Conservation (phyloP, 2,113 vertebrate genomes). For the Potamarius usumacintae region DNA sequence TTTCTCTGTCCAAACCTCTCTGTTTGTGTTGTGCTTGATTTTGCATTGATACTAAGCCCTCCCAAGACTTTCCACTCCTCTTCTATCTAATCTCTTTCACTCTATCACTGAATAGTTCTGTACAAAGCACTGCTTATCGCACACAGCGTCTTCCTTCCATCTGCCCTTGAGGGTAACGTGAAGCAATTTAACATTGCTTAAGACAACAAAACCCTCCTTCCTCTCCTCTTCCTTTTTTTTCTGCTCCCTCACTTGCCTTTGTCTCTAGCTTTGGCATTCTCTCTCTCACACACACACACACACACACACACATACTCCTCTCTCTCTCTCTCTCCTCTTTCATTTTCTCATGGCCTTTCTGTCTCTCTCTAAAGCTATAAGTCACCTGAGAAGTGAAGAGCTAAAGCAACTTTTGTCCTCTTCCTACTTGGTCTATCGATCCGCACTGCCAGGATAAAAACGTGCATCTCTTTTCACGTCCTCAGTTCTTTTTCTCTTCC, state of each 20-base stretch:
- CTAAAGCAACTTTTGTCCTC: slow-evolving; percentile 50
- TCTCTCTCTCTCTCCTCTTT: neutral
- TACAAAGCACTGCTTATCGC: slow-evolving; percentile 36
- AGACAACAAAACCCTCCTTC: slow-evolving; percentile 7
- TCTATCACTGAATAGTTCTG: slow-evolving; percentile 3
- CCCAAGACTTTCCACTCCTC: slow-evolving; percentile 14
- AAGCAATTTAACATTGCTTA: slow-evolving; percentile 47
- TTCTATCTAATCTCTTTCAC: slow-evolving; percentile 21
- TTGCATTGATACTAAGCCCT: slow-evolving; percentile 14
- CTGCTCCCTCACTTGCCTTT: slow-evolving; percentile 3
- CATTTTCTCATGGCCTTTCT: neutral
- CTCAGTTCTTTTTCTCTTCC: slow-evolving; percentile 9
- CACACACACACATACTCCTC: neutral
- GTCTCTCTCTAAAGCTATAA: neutral
- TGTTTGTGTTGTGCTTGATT: slow-evolving; percentile 16
- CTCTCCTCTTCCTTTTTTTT: neutral
- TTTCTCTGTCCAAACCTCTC: neutral
- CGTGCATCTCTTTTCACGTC: slow-evolving; percentile 40
- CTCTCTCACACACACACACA: neutral
- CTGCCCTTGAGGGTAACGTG: slow-evolving; percentile 48
- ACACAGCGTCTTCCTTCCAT: slow-evolving; percentile 25
- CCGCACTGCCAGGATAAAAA: slow-evolving; percentile 29
- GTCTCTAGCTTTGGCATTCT: slow-evolving; percentile 27
- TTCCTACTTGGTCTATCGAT: slow-evolving; percentile 38
- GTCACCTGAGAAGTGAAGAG: slow-evolving; percentile 37